These are phyloP conservation scores for Cylindroiulus punctatus DNA, from an alignment of 2,888 invertebrate species.

Conservation along the genomic window DNA sequence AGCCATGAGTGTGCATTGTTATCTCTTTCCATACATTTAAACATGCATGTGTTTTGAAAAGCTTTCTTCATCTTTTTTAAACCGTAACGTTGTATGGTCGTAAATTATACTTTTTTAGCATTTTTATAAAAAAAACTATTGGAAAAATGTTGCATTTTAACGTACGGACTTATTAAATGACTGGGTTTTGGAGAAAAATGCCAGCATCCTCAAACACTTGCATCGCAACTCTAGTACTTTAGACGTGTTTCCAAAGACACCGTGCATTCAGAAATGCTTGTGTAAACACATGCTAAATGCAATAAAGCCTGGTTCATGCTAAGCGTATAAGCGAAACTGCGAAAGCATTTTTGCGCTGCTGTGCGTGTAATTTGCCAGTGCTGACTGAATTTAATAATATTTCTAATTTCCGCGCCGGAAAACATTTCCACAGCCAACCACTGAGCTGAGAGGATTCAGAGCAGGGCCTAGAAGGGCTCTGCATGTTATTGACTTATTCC, in stretches of 20 bases:
- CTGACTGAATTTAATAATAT: not conserved
- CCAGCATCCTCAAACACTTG: too few species aligned
- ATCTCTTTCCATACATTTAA: too few species aligned
- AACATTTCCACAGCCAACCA: not conserved
- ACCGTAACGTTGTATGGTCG: too few species aligned
- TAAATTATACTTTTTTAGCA: too few species aligned
- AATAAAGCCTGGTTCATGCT: not conserved
- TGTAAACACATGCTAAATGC: not conserved
- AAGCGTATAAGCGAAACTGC: not conserved
- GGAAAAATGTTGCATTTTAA: too few species aligned
- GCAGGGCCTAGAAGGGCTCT: not conserved
- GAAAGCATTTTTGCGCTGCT: not conserved
- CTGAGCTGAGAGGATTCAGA: not conserved
- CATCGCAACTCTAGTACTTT: too few species aligned
- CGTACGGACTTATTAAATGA: too few species aligned
- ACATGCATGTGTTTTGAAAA: too few species aligned
- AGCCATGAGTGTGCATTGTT: too few species aligned
- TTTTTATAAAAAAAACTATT: too few species aligned
- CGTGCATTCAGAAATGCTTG: not conserved
- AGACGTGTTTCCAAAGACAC: not conserved
- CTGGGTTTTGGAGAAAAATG: too few species aligned
- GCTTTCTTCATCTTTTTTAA: too few species aligned
- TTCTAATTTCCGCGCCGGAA: constrained; percentile 16
- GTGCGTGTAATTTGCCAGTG: constrained; percentile 6
- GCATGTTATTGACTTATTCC: not conserved